Evolutionary conservation across 2,888 invertebrate species (phyloP), one percentile per base, ranked within the genome.

Genomic region (Macrophya annulata): DNA sequence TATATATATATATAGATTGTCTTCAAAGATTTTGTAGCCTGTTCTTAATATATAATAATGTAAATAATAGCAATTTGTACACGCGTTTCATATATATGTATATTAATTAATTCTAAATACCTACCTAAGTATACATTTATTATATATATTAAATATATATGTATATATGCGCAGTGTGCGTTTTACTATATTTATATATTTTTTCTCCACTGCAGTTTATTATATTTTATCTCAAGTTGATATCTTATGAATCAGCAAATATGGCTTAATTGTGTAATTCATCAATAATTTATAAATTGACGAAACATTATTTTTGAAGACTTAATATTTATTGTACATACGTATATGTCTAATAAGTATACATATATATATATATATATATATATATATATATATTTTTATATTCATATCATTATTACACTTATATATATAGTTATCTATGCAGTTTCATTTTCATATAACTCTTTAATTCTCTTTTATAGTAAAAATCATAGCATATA

Each of bases 31-130:
- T 81, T 77, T 43, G n/a, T 81, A 59, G 12, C 81, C 62, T 81
- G 59, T 81, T 62, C 43, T 62, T 62, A 48, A 62, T 43, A 21
- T 43, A 55, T n/a, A 43, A 12, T 40, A 59, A 77, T n/a, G 12
- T 62, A 43, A 62, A 65, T 25, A 68, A 68, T 21, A 83, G 68
- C 51, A 12, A 83, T 83, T 83, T 83, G 68, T 83, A 83, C 68
- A 68, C 45, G 68, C 48, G 62, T 21, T 81, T 81, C 10, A 40
- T 81, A 55, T 31, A 8, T 17, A 40, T 81, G 37, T 31, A 8
- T 17, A 4, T 12, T 71, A 9, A 10, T 31, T 51, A 55, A 17
- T 31, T 77, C n/a, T 45, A 51, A 17, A 55, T 37, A 55, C 6
- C 17, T n/a, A 76, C n/a, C n/a, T 37, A n/a, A n/a, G n/a, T n/a